Conservation (phyloP, 2,113 vertebrate genomes). For the Hydrochoerus hydrochaeris region DNA sequence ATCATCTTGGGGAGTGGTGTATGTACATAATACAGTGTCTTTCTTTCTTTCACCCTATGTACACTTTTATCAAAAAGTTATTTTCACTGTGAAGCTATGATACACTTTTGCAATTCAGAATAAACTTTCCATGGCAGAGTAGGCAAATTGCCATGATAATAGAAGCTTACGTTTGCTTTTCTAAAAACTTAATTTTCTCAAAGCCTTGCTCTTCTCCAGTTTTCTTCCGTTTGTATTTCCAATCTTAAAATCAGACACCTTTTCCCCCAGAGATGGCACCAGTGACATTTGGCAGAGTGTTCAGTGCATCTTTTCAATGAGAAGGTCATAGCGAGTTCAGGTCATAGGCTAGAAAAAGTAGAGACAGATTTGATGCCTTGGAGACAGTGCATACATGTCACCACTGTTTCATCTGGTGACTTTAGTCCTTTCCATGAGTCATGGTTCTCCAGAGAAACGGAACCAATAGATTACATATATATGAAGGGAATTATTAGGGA, state of each 20-base stretch:
- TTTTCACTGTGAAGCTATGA: not conserved
- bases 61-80: not conserved
- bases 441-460: not conserved
- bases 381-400: not conserved
- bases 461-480: not conserved
- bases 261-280: not conserved
- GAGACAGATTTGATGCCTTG: not conserved
- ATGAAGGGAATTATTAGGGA: too few species aligned
- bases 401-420: not conserved
- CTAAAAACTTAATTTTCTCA: not conserved
- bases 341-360: not conserved
- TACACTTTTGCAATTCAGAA: not conserved
- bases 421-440: not conserved
- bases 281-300: not conserved
- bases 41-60: not conserved
- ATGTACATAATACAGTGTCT: not conserved
- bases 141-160: not conserved
- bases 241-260: not conserved
- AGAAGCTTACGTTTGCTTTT: not conserved
- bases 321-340: not conserved
- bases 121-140: not conserved
- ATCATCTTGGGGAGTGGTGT: not conserved
- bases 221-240: not conserved
- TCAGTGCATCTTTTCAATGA: not conserved
- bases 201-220: rapidly evolving